Conservation (phyloP, 2,113 vertebrate species). For the Plotosus lineatus region DNA sequence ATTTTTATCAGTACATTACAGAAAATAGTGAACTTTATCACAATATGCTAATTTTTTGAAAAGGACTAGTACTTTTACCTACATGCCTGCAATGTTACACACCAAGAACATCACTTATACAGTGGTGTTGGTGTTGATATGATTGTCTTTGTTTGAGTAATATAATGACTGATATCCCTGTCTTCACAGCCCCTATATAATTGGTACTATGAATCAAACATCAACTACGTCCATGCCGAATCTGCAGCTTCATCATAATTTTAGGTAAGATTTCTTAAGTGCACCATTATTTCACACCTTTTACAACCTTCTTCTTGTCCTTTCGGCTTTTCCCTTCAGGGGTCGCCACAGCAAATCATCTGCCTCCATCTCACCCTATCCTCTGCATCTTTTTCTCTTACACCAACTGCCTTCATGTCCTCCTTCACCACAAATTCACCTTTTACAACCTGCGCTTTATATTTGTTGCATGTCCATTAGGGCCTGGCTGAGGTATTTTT, state of each 20-base stretch:
- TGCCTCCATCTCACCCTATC: too few relatives aligned
- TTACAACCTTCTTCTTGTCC: not conserved
- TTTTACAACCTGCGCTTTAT: too few relatives aligned
- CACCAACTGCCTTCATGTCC: too few relatives aligned
- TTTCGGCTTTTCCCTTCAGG: too few relatives aligned
- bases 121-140: not conserved
- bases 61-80: too few relatives aligned
- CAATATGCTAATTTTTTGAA: too few relatives aligned
- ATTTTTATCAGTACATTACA: too few relatives aligned
- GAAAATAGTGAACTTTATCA: too few relatives aligned
- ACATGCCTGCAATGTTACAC: not conserved
- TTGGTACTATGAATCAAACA: slow-evolving; percentile 99
- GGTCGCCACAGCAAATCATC: too few relatives aligned
- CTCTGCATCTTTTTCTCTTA: too few relatives aligned
- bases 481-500: too few relatives aligned
- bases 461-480: not conserved
- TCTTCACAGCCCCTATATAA: slow-evolving; percentile 86
- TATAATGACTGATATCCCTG: not conserved
- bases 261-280: slow-evolving; percentile 77
- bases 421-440: too few relatives aligned
- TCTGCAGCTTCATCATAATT: slow-evolving; percentile 97
- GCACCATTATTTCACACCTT: not conserved
- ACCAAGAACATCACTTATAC: not conserved
- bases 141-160: not conserved
- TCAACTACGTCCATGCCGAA: slow-evolving; percentile 91